Conservation (phyloP, 2,888 invertebrate species). For the Aproaerema taeniolella region DNA sequence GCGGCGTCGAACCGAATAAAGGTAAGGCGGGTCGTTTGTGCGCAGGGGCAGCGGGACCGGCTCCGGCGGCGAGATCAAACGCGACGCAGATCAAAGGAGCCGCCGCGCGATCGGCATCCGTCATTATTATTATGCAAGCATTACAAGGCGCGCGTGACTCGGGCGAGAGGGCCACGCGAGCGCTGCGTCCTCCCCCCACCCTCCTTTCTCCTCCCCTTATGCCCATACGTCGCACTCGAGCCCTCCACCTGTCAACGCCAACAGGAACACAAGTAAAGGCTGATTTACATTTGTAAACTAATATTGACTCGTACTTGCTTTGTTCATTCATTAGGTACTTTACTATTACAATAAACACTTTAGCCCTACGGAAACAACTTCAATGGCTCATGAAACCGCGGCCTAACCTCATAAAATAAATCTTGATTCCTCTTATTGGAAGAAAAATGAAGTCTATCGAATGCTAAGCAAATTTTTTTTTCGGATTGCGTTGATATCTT, state of each 20-base stretch:
- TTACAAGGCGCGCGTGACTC: slow-evolving; percentile 77
- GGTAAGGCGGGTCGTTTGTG: slow-evolving; percentile 74
- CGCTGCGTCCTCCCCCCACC: slow-evolving; percentile 32
- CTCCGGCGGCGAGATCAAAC: slow-evolving; percentile 73
- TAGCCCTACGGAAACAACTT: too few relatives aligned
- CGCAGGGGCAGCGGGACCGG: slow-evolving; percentile 70
- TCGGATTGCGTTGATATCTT: slow-evolving; percentile 8
- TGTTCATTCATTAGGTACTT: background rate
- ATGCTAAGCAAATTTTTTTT: too few relatives aligned
- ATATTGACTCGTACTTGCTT: slow-evolving; percentile 3
- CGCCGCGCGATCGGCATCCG: slow-evolving; percentile 78
- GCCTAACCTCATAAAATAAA: too few relatives aligned
- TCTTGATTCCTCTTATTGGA: too few relatives aligned
- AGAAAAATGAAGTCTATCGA: too few relatives aligned
- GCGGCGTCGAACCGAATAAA: slow-evolving; percentile 74
- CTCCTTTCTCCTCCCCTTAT: slow-evolving; percentile 32
- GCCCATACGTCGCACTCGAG: background rate
- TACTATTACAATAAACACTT: too few relatives aligned
- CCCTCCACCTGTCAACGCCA: slow-evolving; percentile 40
- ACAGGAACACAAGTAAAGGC: slow-evolving; percentile 9
- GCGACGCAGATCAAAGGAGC: slow-evolving; percentile 73
- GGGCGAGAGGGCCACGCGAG: slow-evolving; percentile 74
- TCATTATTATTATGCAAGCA: slow-evolving; percentile 79
- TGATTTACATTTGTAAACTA: slow-evolving; percentile 4
- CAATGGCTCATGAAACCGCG: too few relatives aligned